Base-by-base conservation (phyloP, 2,888 invertebrate species). In the Eueremaeus valkanovi region DNA sequence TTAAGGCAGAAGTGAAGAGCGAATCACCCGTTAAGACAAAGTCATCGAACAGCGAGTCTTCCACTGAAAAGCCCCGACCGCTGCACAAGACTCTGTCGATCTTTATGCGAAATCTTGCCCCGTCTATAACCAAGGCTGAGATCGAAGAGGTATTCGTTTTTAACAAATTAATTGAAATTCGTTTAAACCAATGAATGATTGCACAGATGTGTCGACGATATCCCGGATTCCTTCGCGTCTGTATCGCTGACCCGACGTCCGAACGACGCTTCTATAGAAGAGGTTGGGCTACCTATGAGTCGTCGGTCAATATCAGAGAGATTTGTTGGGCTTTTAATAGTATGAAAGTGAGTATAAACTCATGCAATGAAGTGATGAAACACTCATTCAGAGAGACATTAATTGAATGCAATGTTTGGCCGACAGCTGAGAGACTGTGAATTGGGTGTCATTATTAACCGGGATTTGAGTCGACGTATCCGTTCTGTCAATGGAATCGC, bases 271-370 rank as follows among this genome's bases (percentile, higher is more conserved):
- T 97, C 92, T 92, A 93, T 84, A 89, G 99, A 18, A 89, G 98
- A 72, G 99, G 97, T 55, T 99, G 98, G 98, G 95, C 97, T 45
- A 98, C 98, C 0, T 98, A 97, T 85, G 91, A 93, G 79, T 88
- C 96, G 27, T 92, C 94, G 82, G 96, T 98, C 66, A 97, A 98
- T 84, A 98, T 99, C 79, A 98, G 98, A 83, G 98, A 99, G 83
- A 98, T 99, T 79, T 99, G 98, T 85, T 99, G 97, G 97, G 95
- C 93, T 83, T 87, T 99, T 58, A 98, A 97, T 83, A 96, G 94
- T 80, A 93, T 95, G 78, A 88, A 97, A 81, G 89, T 92, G 84
- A 84, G 85, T 91, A 90, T 89, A n/a, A n/a, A n/a, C n/a, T 81
- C 31, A 16, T 29, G 51, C 16, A 66, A 24, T 40, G 29, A n/a